phyloP scores from a whole-genome alignment of 2,888 invertebrate genomes.

The Dioctria rufipes region DNA sequence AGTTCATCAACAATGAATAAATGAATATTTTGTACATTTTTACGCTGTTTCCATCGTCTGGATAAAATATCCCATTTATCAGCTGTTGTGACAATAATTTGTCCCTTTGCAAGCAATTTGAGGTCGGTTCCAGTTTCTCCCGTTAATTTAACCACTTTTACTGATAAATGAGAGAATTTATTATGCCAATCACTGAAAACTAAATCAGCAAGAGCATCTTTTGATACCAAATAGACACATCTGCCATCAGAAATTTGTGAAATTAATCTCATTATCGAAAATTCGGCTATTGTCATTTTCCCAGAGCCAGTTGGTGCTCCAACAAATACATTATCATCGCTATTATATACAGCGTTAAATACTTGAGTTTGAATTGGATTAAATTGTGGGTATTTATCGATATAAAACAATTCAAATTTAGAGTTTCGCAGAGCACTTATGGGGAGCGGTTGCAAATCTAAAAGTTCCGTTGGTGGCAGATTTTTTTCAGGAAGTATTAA shows the following conservation, averaged over 20 bases:
- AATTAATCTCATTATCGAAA: slow-evolving; percentile 92
- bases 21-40: slow-evolving; percentile 97
- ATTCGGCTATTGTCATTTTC: slow-evolving; percentile 96
- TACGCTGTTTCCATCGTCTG: slow-evolving; percentile 98
- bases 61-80: slow-evolving; percentile 99
- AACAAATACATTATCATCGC: slow-evolving; percentile 98
- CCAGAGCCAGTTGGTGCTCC: slow-evolving; percentile 94
- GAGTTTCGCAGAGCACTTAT: slow-evolving; percentile 92
- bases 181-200: slow-evolving; percentile 93
- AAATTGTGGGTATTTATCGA: slow-evolving; percentile 90
- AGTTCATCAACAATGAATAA: slow-evolving; percentile 97
- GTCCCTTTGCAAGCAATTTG: slow-evolving; percentile 91
- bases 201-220: slow-evolving; percentile 91
- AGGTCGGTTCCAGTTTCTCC: slow-evolving; percentile 98
- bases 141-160: slow-evolving; percentile 89
- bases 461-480: slow-evolving; percentile 95
- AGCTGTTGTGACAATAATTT: slow-evolving; percentile 96
- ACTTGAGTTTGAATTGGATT: slow-evolving; percentile 99
- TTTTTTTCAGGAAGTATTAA: slow-evolving; percentile 98
- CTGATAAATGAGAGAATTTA: slow-evolving; percentile 88
- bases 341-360: slow-evolving; percentile 98
- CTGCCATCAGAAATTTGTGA: slow-evolving; percentile 82
- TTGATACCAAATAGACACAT: slow-evolving; percentile 94
- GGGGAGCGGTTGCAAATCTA: slow-evolving; percentile 97
- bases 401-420: slow-evolving; percentile 88